Base-by-base conservation (phyloP, 2,888 invertebrate species). In the Campoplex capitator region DNA sequence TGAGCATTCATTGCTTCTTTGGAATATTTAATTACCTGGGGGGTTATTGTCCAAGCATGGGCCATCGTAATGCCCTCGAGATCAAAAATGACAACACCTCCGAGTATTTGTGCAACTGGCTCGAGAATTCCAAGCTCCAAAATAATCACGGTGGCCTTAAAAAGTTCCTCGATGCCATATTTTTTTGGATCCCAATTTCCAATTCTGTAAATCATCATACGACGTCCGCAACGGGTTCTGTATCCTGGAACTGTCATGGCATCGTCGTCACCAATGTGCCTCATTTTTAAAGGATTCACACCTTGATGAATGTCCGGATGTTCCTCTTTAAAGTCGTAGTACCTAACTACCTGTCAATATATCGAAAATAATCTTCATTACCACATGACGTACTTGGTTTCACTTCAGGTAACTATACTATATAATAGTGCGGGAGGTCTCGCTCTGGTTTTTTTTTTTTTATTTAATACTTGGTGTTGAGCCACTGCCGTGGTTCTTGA, bases 71-170 rank as follows among this genome's bases (percentile, higher is more conserved):
- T 95, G 82, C 97, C 96, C 85, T 96, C 96, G 54, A 98, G 95
- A 93, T 98, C 98, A 89, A 98, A 97, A 82, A 98, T 95, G 11
- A 96, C 97, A 7, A 97, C 95, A 0, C 97, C 98, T 0, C 98
- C 98, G 38, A 97, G 94, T 83, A 98, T 96, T 94, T 98, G 98
- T 0, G 96, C 96, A 11, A 96, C 95, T 8, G 96, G 97, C 92
- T 98, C 98, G 90, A 98, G 92, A 79, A 97, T 95, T 0, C 97
- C 97, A 35, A 97, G 93, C 93, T 98, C 97, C 62, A 98, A 93
- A 0, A 97, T 95, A 78, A 97, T 94, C 71, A 97, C 95, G 0
- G 97, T 96, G 0, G 96, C 97, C 92, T 96, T 97, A 92, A 98
- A 97, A 58, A 97, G 93, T 89, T 97, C 97, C 48, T 96, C 96